Conservation (phyloP, 2,888 invertebrate genomes). For the Xanthorhoe designata region DNA sequence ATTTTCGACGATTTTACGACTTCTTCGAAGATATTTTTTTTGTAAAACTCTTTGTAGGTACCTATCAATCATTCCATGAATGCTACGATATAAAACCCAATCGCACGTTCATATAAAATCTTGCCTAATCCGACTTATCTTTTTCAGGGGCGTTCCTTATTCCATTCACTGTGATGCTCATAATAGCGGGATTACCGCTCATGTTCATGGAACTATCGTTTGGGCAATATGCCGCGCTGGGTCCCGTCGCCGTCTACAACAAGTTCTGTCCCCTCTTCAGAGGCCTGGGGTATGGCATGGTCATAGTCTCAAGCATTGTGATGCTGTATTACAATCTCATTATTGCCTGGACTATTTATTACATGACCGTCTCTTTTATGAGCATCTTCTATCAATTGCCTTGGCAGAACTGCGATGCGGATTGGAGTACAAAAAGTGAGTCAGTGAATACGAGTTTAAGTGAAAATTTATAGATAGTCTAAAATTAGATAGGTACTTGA, state of each 20-base stretch:
- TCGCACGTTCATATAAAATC: not conserved
- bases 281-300: slow-evolving; percentile 91
- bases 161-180: slow-evolving; percentile 92
- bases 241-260: slow-evolving; percentile 92
- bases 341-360: slow-evolving; percentile 92
- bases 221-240: slow-evolving; percentile 92
- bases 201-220: slow-evolving; percentile 95
- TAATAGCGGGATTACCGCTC: slow-evolving; percentile 92
- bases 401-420: slow-evolving; percentile 89
- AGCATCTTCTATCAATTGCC: slow-evolving; percentile 88
- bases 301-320: slow-evolving; percentile 90
- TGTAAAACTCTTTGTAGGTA: not conserved
- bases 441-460: slow-evolving; percentile 35
- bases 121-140: not conserved
- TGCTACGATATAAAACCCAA: too few relatives aligned
- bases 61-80: not conserved
- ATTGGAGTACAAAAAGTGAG: slow-evolving; percentile 89
- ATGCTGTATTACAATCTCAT: slow-evolving; percentile 92
- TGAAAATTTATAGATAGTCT: not conserved
- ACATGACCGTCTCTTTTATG: slow-evolving; percentile 87
- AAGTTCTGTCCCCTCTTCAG: slow-evolving; percentile 92
- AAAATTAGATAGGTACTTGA: not conserved
- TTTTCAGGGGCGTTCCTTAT: slow-evolving; percentile 91
- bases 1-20: slow-evolving; percentile 1
- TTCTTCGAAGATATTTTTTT: not conserved